Evolutionary conservation across 2,888 invertebrate species (phyloP).

Genomic region (Netelia virgata): DNA sequence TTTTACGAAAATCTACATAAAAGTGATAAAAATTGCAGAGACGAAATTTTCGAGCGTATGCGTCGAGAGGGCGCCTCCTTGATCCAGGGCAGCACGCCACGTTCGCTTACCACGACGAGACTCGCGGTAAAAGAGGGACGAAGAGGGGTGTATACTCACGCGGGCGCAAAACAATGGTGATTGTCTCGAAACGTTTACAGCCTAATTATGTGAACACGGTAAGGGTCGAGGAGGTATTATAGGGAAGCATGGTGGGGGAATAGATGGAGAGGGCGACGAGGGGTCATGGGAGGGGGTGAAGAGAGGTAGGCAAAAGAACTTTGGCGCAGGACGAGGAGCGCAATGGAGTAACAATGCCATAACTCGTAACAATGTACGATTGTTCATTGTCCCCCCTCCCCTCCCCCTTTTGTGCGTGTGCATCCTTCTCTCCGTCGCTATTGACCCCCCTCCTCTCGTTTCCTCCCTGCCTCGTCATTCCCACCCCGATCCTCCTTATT

Average conservation of each 20-base stretch:
- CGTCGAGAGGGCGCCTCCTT: conserved; percentile 57
- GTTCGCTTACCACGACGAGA: conserved; percentile 65
- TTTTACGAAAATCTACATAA: too few species aligned
- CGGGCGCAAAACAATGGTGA: conserved; percentile 83
- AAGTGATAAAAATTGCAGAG: neutral
- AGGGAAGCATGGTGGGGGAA: conserved; percentile 28
- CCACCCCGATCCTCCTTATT: conserved; percentile 23
- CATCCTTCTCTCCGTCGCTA: conserved; percentile 70
- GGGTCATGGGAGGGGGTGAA: neutral
- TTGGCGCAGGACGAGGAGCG: conserved; percentile 35
- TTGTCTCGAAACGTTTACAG: conserved; percentile 85
- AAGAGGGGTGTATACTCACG: conserved; percentile 58
- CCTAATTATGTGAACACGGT: conserved; percentile 85
- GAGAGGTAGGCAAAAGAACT: conserved; percentile 31
- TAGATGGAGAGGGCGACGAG: neutral
- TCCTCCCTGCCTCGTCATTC: neutral
- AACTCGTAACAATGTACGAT: conserved; percentile 85
- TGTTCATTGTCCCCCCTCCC: conserved; percentile 83
- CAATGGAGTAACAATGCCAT: conserved; percentile 84
- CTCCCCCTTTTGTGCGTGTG: conserved; percentile 75
- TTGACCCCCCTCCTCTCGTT: conserved; percentile 50
- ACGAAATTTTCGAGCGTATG: neutral
- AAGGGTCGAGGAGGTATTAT: conserved; percentile 74
- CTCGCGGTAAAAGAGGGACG: conserved; percentile 33
- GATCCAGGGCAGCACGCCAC: conserved; percentile 64